These are phyloP conservation scores for Bos javanicus DNA, from an alignment of 2,113 vertebrate genomes.

Conservation along the genomic window DNA sequence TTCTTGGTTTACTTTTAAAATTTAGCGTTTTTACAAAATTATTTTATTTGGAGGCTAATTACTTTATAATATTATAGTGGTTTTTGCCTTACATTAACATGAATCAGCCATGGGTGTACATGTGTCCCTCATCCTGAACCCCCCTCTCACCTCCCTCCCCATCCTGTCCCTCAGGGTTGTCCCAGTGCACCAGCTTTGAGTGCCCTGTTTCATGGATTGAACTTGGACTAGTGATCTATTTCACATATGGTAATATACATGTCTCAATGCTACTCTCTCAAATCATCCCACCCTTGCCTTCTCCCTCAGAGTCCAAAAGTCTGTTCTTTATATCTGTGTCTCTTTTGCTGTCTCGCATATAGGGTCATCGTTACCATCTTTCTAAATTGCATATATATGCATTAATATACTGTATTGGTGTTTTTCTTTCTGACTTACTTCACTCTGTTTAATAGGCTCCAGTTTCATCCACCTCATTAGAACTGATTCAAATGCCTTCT, in stretches of 20 bases:
- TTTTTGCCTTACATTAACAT: neutral
- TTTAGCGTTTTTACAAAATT: neutral
- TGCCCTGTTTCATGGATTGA: neutral
- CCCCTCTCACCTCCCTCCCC: neutral
- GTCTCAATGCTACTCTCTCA: neutral
- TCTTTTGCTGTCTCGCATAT: neutral
- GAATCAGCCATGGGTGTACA: neutral
- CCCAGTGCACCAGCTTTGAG: neutral
- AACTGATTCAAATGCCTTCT: neutral
- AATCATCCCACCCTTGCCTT: neutral
- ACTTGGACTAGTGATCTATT: neutral
- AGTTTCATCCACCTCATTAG: neutral
- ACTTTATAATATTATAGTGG: neutral
- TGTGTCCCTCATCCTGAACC: neutral
- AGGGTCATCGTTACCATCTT: neutral
- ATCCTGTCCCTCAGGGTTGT: neutral
- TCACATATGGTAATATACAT: neutral
- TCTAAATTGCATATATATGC: neutral
- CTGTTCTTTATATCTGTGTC: neutral
- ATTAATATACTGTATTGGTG: neutral
- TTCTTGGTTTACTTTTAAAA: constrained; percentile 1
- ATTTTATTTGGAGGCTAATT: neutral
- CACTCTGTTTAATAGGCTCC: neutral
- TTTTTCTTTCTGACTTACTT: neutral
- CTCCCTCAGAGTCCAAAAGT: neutral